phyloP scores from a whole-genome alignment of 2,797 vertebrate genomes.

The Onychomys torridus region DNA sequence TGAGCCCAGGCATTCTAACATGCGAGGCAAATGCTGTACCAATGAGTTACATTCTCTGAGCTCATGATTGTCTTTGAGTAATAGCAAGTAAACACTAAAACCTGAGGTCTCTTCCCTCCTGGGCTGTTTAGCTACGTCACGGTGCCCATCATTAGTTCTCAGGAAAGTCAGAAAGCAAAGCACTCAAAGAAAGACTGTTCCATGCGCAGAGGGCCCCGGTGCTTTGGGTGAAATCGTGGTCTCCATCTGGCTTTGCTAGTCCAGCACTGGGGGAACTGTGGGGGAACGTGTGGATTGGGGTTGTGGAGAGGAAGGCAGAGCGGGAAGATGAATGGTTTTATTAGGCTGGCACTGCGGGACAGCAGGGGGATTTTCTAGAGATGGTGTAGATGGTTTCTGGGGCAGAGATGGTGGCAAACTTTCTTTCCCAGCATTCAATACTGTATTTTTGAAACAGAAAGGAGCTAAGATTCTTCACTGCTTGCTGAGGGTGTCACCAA shows the following conservation, averaged over 20 bases:
- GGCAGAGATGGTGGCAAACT: neutral
- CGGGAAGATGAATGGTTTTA: neutral
- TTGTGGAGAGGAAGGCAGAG: neutral
- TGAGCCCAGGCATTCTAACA: neutral
- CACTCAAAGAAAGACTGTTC: neutral
- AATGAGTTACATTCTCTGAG: neutral
- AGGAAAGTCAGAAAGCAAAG: neutral
- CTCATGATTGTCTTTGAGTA: neutral
- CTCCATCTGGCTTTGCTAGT: neutral
- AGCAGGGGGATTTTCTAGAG: neutral
- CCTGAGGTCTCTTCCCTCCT: neutral
- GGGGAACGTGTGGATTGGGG: neutral
- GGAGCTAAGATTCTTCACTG: neutral
- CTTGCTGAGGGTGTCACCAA: neutral
- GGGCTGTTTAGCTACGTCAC: neutral
- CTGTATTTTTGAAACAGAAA: slow-evolving; percentile 3
- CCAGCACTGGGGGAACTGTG: neutral
- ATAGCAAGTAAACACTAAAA: neutral
- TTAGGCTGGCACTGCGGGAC: neutral
- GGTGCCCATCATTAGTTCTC: neutral
- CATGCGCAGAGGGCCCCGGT: neutral
- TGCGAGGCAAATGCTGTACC: neutral
- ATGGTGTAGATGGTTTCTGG: neutral
- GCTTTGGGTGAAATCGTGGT: neutral
- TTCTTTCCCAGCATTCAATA: slow-evolving; percentile 10